Evolutionary conservation across 2,888 invertebrate genomes (phyloP).

Genomic region (Shargacucullia verbasci): DNA sequence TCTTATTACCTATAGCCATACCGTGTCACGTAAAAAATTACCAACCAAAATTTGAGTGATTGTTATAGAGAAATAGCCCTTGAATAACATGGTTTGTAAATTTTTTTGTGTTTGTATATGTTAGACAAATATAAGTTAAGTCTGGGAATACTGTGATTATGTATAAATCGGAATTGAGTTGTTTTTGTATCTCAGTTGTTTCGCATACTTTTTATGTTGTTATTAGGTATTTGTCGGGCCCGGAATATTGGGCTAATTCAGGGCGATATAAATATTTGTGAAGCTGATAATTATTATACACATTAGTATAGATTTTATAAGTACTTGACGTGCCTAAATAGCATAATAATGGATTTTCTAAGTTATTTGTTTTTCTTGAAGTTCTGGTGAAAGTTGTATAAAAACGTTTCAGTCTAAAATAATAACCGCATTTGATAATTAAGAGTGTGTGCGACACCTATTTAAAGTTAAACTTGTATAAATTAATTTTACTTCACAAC

Average conservation of each 20-base stretch:
- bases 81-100: conserved; percentile 4
- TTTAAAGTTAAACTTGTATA: no score
- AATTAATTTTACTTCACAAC: conserved; percentile 1
- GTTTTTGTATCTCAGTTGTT: conserved; percentile 34
- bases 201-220: conserved; percentile 40
- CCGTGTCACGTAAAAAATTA: no score
- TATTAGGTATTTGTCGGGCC: conserved; percentile 49
- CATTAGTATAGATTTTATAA: neutral
- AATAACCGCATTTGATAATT: no score
- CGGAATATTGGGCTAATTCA: conserved; percentile 17
- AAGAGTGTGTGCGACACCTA: no score
- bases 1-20: no score
- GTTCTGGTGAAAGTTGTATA: no score
- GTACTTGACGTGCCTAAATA: no score
- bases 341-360: no score
- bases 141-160: conserved; percentile 54
- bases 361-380: neutral
- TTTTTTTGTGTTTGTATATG: conserved; percentile 11
- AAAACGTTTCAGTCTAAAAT: no score
- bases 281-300: neutral
- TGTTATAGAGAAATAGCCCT: no score
- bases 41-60: no score
- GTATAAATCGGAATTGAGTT: conserved; percentile 54
- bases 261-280: conserved; percentile 22
- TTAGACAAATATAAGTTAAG: conserved; percentile 25